Evolutionary conservation across 2,888 invertebrate genomes (phyloP).

Genomic region (Abrostola triplasia): DNA sequence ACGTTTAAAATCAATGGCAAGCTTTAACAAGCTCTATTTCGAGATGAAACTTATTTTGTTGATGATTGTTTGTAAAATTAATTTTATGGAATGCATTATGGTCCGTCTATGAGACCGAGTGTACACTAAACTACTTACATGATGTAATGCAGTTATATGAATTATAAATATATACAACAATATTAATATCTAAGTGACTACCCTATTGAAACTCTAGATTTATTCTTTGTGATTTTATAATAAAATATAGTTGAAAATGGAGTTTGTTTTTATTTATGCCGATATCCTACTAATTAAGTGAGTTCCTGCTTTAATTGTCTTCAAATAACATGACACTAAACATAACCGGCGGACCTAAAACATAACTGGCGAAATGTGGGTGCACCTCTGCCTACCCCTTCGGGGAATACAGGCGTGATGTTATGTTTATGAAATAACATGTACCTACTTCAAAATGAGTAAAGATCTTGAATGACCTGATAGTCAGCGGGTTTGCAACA

Average conservation of each 20-base stretch:
- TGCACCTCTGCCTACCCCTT: too few species aligned
- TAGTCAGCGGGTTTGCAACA: too few species aligned
- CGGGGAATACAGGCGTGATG: too few species aligned
- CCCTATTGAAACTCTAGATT: slow-evolving; percentile 90
- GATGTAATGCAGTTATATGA: slow-evolving; percentile 77
- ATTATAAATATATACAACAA: slow-evolving; percentile 81
- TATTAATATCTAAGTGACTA: slow-evolving; percentile 85
- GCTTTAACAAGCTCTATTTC: slow-evolving; percentile 76
- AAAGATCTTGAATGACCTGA: too few species aligned
- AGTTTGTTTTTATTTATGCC: slow-evolving; percentile 56
- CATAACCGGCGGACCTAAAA: too few species aligned
- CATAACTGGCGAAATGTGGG: too few species aligned
- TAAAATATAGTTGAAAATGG: slow-evolving; percentile 89
- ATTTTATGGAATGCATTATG: slow-evolving; percentile 70
- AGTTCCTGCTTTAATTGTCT: too few species aligned
- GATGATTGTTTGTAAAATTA: slow-evolving; percentile 76
- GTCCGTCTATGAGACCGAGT: slow-evolving; percentile 56
- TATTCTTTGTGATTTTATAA: slow-evolving; percentile 92
- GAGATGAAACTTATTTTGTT: slow-evolving; percentile 78
- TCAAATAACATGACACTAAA: too few species aligned
- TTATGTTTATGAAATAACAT: too few species aligned
- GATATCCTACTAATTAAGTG: not conserved
- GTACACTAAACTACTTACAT: slow-evolving; percentile 66
- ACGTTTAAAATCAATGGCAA: slow-evolving; percentile 65
- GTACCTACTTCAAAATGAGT: too few species aligned